These are phyloP conservation scores for Metridium senile DNA, from an alignment of 92 coral and sea anemone species.

Conservation along the genomic window DNA sequence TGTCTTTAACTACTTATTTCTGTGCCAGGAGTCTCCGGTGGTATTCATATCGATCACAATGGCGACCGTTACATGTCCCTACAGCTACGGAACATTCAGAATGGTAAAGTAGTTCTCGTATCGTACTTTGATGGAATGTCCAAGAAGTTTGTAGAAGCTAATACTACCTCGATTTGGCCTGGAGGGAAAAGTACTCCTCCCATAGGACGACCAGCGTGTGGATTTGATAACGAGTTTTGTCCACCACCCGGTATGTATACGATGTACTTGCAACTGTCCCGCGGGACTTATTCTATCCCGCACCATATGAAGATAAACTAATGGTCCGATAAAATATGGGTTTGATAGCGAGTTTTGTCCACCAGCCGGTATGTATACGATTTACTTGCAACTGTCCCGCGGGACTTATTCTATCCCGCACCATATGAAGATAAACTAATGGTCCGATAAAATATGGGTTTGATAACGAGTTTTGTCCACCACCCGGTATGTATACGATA, in stretches of 20 bases:
- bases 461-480: slow-evolving; percentile 59
- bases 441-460: no score
- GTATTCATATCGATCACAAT: slow-evolving; percentile 48
- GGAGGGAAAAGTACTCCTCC: slow-evolving; percentile 66
- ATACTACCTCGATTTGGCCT: slow-evolving; percentile 59
- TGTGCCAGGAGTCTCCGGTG: slow-evolving; percentile 60
- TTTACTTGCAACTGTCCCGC: neutral
- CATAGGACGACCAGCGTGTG: slow-evolving; percentile 74
- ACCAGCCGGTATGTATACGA: slow-evolving; percentile 44
- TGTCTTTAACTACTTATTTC: no score
- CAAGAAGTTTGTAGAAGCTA: slow-evolving; percentile 23
- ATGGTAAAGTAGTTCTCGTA: slow-evolving; percentile 37
- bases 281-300: no score
- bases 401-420: no score
- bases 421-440: no score
- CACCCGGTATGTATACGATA: slow-evolving; percentile 43
- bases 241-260: slow-evolving; percentile 52
- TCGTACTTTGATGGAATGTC: slow-evolving; percentile 44
- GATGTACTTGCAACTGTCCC: neutral
- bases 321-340: no score
- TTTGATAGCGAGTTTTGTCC: slow-evolving; percentile 67
- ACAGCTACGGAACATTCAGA: slow-evolving; percentile 54
- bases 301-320: no score
- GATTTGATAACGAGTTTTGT: slow-evolving; percentile 69
- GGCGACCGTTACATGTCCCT: slow-evolving; percentile 62